Base-by-base conservation (phyloP, 2,888 invertebrate genomes). In the Spisula solida region DNA sequence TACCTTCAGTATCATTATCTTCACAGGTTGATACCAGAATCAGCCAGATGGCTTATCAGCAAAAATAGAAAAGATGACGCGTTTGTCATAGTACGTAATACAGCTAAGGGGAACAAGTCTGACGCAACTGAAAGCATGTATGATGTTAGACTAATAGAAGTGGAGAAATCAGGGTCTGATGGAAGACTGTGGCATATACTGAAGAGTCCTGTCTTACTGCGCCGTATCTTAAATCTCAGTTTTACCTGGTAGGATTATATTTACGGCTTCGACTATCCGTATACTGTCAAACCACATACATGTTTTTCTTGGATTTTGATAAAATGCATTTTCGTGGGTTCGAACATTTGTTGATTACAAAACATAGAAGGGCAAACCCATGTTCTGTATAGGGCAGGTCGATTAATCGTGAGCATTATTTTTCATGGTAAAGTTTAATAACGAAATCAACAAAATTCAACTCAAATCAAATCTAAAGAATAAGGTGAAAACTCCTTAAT, bases 161-260 rank as follows among this genome's bases (percentile, higher is more conserved):
- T 34, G 14, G 79, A 48, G n/a, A 47, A 34, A 25, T 0, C 25
- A 6, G 55, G 48, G n/a, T 16, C 47, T 25, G 56, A 87, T 2
- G 90, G 88, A 0, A 86, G n/a, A 18, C 29, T 91, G 14, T 85
- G 88, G 88, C 85, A 91, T 34, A 86, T 94, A 60, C 90, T 94
- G n/a, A 83, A 85, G 20, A 88, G 88, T 51, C 90, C 91, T 1
- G 86, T 88, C 0, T 85, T 94, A 16, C 81, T 91, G 0, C 48
- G 86, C 47, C 82, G 94, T 18, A 92, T 92, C 0, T 25, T 93
- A 41, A 92, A 93, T 70, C 86, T 94, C 56, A 90, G 89, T 78
- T 98, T 98, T 96, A 98, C 98, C 95, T 98, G 98, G 94, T 95
- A 85, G 18, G 20, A 31, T 12, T 75, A 66, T 25, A 51, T 51